Evolutionary conservation across 2,888 invertebrate genomes (phyloP).

Genomic region (Eupithecia centaureata): DNA sequence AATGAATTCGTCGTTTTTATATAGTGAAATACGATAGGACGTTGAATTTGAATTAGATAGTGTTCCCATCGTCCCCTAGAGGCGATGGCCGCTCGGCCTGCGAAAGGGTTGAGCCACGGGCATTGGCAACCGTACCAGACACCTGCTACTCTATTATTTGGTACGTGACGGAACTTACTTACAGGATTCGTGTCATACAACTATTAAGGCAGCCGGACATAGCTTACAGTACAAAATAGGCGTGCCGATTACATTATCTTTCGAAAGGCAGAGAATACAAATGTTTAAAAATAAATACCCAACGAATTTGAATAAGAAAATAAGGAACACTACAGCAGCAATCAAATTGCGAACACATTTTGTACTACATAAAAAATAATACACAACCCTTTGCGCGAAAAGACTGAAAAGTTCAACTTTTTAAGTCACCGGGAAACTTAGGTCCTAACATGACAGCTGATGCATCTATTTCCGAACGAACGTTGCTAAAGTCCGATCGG

Average conservation of each 20-base stretch:
- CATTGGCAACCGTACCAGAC: conserved; percentile 38
- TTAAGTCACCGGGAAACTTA: conserved; percentile 70
- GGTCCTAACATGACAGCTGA: conserved; percentile 52
- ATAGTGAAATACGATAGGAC: neutral
- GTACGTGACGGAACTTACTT: conserved; percentile 69
- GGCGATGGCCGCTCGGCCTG: neutral
- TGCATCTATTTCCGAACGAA: conserved; percentile 26
- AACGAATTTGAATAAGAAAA: conserved; percentile 77
- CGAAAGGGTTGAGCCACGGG: conserved; percentile 6
- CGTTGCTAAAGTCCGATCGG: no score
- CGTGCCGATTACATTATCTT: conserved; percentile 66
- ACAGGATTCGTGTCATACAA: conserved; percentile 67
- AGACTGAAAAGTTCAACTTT: conserved; percentile 83
- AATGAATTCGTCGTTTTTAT: neutral
- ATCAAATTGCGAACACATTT: conserved; percentile 84
- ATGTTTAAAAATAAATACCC: conserved; percentile 76
- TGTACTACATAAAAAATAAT: conserved; percentile 84
- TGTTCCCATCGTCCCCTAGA: neutral
- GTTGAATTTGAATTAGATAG: neutral
- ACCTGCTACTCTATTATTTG: conserved; percentile 75
- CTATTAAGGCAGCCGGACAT: conserved; percentile 76
- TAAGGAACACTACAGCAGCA: conserved; percentile 83
- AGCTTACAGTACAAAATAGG: conserved; percentile 65
- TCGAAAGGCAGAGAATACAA: conserved; percentile 69
- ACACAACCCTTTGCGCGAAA: conserved; percentile 84